Percentiles rank a stretch among this genome's conserved stretches.
phyloP scores from a whole-genome alignment of 2,888 invertebrate genomes.

The Melipona beecheii region DNA sequence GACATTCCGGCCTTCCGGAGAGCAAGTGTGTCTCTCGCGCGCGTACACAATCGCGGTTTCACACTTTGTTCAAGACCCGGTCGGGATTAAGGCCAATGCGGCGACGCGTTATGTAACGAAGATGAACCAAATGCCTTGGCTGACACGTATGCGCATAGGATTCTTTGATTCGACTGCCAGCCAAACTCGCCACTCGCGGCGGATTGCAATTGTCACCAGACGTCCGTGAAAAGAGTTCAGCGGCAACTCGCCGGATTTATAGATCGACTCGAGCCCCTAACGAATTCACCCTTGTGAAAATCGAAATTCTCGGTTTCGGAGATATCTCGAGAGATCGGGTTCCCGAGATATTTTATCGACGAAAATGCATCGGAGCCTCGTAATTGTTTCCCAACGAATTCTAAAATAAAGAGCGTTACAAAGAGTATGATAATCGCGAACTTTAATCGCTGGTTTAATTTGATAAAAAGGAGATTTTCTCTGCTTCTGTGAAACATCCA shows the following conservation, averaged over 20 bases:
- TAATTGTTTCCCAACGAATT: no score
- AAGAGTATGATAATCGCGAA: neutral
- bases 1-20: slow-evolving; percentile 58
- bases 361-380: no score
- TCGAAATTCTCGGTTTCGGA: no score
- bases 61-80: slow-evolving; percentile 54
- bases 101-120: slow-evolving; percentile 63
- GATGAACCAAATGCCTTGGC: slow-evolving; percentile 43
- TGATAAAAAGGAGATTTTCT: neutral
- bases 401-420: no score
- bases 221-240: slow-evolving; percentile 36
- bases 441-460: neutral
- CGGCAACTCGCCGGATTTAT: neutral
- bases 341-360: no score
- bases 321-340: no score
- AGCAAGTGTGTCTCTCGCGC: slow-evolving; percentile 59
- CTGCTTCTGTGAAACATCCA: neutral
- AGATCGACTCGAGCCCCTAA: neutral
- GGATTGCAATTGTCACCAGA: slow-evolving; percentile 41
- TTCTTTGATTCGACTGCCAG: slow-evolving; percentile 12
- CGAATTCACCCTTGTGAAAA: no score
- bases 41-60: slow-evolving; percentile 44
- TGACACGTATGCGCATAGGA: slow-evolving; percentile 5
- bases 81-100: slow-evolving; percentile 65
- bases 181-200: slow-evolving; percentile 28